Conservation (phyloP, 2,797 vertebrate genomes). For the Microchirus variegatus region DNA sequence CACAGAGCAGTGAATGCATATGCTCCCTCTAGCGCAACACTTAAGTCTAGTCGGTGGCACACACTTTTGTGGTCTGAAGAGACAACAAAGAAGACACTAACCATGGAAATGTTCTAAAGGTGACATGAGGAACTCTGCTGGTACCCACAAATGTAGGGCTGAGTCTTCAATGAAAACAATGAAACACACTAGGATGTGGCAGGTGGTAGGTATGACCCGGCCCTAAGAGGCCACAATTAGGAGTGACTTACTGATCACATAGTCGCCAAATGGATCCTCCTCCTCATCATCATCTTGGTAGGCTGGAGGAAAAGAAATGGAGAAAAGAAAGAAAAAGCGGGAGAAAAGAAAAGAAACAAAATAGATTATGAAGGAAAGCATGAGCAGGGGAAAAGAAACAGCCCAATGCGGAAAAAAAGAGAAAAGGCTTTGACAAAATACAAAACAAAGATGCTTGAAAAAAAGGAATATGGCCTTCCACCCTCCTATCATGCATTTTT, state of each 20-base stretch:
- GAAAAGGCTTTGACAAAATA: constrained; percentile 8
- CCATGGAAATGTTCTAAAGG: no score
- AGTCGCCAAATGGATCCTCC: constrained; percentile 79
- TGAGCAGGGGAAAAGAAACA: constrained; percentile 16
- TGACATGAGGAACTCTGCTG: no score
- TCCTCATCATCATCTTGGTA: constrained; percentile 77
- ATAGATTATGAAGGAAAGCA: constrained; percentile 32
- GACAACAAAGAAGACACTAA: no score
- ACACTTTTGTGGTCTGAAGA: no score
- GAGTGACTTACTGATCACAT: constrained; percentile 82
- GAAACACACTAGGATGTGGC: no score
- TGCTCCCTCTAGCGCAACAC: no score
- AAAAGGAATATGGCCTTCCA: constrained; percentile 6
- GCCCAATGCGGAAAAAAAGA: constrained; percentile 17
- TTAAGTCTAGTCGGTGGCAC: no score
- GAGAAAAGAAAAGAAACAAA: constrained; percentile 42
- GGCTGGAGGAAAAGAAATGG: constrained; percentile 50
- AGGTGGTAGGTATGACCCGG: no score
- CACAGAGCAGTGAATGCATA: neutral
- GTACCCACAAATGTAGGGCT: no score
- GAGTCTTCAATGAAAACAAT: no score
- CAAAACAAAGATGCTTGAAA: neutral
- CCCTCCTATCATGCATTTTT: constrained; percentile 8
- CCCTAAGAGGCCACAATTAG: constrained; percentile 29
- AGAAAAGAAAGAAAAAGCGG: constrained; percentile 24